phyloP scores from a whole-genome alignment of 2,113 vertebrate species.

The Conger conger region DNA sequence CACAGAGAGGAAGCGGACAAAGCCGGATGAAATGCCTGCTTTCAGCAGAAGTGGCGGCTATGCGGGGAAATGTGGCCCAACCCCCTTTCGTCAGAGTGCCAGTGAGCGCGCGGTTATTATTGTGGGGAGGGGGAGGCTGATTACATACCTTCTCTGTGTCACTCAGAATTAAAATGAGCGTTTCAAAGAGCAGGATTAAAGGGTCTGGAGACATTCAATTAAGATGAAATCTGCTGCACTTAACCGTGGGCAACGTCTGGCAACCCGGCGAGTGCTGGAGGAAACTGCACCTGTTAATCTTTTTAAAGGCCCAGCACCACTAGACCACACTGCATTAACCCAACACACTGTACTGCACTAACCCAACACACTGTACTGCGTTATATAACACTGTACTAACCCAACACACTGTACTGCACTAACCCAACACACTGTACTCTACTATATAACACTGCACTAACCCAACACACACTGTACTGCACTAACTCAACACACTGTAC shows the following conservation, averaged over 20 bases:
- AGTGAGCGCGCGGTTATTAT: background rate
- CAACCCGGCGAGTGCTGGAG: background rate
- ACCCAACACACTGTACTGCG: background rate
- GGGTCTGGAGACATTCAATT: background rate
- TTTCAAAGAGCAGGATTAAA: conserved; percentile 25
- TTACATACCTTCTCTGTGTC: conserved; percentile 14
- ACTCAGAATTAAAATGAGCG: conserved; percentile 23
- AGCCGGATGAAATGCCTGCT: background rate
- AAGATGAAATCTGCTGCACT: conserved; percentile 4
- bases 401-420: background rate
- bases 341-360: background rate
- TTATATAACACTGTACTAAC: background rate
- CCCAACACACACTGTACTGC: background rate
- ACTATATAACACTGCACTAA: background rate
- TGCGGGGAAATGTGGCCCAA: background rate
- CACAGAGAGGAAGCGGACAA: background rate
- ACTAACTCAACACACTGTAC: background rate
- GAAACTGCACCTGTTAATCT: conserved; percentile 2
- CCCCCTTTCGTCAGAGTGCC: background rate
- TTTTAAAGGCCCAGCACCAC: background rate
- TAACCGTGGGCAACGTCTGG: background rate
- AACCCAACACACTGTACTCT: background rate
- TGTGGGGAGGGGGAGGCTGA: background rate
- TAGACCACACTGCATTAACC: background rate
- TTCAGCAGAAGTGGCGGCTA: background rate